Conservation (phyloP, 1,140 invertebrate species). For the Gonioctena quinquepunctata region DNA sequence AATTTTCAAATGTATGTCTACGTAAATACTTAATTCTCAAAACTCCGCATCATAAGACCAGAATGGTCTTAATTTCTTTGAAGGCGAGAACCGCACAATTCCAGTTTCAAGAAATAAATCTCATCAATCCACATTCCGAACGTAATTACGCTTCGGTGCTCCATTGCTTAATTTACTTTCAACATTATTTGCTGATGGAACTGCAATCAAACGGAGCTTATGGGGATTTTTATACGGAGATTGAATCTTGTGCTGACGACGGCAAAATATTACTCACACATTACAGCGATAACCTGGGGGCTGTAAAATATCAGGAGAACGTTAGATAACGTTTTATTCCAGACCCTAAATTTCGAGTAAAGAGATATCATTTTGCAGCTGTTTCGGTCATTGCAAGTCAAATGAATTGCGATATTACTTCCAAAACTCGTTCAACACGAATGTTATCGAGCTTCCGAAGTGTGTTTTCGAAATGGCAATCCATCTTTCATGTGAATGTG, state of each 20-base stretch:
- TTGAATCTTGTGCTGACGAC: conserved; percentile 17
- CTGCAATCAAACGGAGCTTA: conserved; percentile 8
- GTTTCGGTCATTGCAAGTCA: no score
- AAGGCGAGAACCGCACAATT: neutral
- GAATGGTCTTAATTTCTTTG: neutral
- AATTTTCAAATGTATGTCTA: no score
- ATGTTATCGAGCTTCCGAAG: no score
- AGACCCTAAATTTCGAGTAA: neutral
- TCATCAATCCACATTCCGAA: neutral
- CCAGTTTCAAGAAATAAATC: neutral
- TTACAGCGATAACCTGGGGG: conserved; percentile 2
- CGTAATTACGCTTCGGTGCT: neutral
- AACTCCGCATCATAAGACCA: no score
- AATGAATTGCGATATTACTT: no score
- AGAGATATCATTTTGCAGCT: neutral
- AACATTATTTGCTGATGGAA: conserved; percentile 18
- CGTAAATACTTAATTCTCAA: no score
- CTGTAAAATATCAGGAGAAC: conserved; percentile 1
- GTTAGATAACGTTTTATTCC: conserved; percentile 1
- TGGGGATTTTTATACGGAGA: conserved; percentile 17
- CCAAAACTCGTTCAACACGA: no score
- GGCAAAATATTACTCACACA: conserved; percentile 14
- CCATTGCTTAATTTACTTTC: conserved; percentile 9
- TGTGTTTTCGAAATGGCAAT: no score
- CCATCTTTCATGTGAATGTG: no score